These are phyloP conservation scores for Lasaia peninsularis DNA, from an alignment of 1,140 invertebrate species.

Conservation along the genomic window DNA sequence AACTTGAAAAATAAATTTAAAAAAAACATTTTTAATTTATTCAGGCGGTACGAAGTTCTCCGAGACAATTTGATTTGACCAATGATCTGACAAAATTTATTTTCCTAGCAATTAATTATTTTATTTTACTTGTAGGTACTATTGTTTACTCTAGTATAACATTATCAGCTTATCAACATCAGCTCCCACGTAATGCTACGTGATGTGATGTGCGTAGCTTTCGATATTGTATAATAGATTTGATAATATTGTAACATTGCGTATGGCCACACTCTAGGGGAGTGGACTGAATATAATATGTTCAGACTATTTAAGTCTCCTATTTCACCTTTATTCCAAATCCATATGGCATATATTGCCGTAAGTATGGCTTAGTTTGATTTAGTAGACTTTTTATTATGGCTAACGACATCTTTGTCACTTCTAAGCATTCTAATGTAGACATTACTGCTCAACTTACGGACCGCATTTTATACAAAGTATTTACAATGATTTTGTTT, in stretches of 20 bases:
- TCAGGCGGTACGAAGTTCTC: too few relatives aligned
- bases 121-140: neutral
- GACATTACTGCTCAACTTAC: neutral
- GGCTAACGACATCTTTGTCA: neutral
- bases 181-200: neutral
- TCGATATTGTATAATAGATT: slow-evolving; percentile 7
- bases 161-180: neutral
- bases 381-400: neutral
- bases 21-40: too few relatives aligned
- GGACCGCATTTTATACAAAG: neutral
- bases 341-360: neutral
- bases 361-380: neutral
- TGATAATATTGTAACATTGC: neutral
- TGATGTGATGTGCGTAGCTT: neutral
- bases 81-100: too few relatives aligned
- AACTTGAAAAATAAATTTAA: too few relatives aligned
- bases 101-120: neutral
- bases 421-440: slow-evolving; percentile 14
- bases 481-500: too few relatives aligned
- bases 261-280: neutral
- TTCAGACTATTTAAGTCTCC: neutral
- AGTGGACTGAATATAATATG: slow-evolving; percentile 1
- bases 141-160: too few relatives aligned
- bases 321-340: neutral
- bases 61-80: too few relatives aligned